These are phyloP conservation scores for Branchipolynoe longqiensis DNA, from an alignment of 2,888 invertebrate genomes.

Conservation along the genomic window DNA sequence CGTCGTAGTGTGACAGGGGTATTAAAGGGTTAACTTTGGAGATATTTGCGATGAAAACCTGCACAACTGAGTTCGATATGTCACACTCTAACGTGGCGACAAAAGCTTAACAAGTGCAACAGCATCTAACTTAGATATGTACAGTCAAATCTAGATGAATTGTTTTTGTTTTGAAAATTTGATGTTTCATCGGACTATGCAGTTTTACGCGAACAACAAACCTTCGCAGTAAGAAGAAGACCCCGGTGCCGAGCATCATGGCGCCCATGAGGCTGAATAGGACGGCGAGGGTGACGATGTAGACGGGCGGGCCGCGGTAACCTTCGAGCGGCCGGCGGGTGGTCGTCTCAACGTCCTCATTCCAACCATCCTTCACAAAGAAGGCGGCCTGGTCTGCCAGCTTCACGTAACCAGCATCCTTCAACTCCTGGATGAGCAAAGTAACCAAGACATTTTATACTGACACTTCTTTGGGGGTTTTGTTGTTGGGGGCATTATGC, in stretches of 20 bases:
- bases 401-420: not conserved
- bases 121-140: no score
- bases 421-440: constrained; percentile 11
- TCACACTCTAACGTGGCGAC: no score
- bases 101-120: no score
- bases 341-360: constrained; percentile 25
- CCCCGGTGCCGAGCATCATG: not conserved
- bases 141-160: no score
- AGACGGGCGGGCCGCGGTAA: not conserved
- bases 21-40: no score
- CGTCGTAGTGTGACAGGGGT: no score
- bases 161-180: not conserved
- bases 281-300: not conserved
- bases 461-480: no score
- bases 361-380: not conserved
- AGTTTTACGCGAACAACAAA: not conserved
- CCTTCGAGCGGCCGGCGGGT: not conserved
- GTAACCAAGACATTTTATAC: no score
- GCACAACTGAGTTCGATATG: no score
- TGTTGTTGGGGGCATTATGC: no score
- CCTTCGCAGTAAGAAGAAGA: constrained; percentile 38
- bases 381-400: not conserved
- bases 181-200: not conserved
- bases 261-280: constrained; percentile 18
- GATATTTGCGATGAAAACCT: no score